phyloP scores from a whole-genome alignment of 1,140 invertebrate species.

The Drosophila santomea region DNA sequence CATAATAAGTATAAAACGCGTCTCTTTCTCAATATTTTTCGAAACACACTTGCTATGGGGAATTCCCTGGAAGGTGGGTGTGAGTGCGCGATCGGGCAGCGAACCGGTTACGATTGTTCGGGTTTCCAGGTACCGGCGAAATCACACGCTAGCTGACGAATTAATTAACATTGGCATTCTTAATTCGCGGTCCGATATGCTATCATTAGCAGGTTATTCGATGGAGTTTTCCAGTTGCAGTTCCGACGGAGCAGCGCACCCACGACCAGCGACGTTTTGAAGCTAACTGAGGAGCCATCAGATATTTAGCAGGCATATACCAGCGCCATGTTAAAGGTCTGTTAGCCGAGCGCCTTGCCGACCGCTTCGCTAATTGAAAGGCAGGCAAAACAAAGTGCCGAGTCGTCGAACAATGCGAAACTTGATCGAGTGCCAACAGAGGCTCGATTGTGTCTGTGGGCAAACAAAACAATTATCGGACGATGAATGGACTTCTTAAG shows the following conservation, averaged over 20 bases:
- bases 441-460: constrained; percentile 22
- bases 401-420: constrained; percentile 22
- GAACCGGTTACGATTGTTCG: constrained; percentile 26
- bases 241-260: constrained; percentile 19
- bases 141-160: constrained; percentile 41
- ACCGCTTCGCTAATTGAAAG: constrained; percentile 6
- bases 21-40: constrained; percentile 1
- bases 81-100: constrained; percentile 26
- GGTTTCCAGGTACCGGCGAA: constrained; percentile 3
- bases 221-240: constrained; percentile 5
- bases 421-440: constrained; percentile 38
- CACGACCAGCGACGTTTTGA: constrained; percentile 20
- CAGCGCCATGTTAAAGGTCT: constrained; percentile 1
- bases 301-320: not conserved
- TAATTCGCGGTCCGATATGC: constrained; percentile 14
- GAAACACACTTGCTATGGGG: constrained; percentile 3
- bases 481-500: constrained; percentile 42
- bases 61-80: constrained; percentile 42
- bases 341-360: constrained; percentile 3
- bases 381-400: constrained; percentile 13
- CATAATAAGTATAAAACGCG: not conserved
- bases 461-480: constrained; percentile 46
- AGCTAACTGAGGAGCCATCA: not conserved
- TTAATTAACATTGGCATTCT: constrained; percentile 41
- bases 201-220: constrained; percentile 1